phyloP scores from a whole-genome alignment of 2,797 vertebrate genomes.

The Mus minutoides region DNA sequence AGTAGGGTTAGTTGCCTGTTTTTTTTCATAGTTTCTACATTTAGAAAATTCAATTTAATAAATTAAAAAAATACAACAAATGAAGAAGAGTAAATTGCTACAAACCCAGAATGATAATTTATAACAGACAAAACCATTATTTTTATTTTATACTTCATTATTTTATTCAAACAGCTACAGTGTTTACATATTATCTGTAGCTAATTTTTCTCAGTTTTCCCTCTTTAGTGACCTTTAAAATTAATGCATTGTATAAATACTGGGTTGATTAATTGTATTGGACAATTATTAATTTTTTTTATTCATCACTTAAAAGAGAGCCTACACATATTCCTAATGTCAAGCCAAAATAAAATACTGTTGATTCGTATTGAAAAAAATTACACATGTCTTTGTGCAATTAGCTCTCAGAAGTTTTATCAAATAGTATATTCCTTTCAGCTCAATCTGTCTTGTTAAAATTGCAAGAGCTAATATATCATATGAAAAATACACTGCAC shows the following conservation, averaged over 20 bases:
- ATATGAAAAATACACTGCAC: slow-evolving; percentile 50
- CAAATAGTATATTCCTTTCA: background rate
- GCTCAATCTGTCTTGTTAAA: slow-evolving; percentile 60
- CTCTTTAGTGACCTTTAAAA: background rate
- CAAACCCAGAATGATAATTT: background rate
- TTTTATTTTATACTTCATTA: background rate
- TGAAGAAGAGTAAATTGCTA: background rate
- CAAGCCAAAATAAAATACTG: background rate
- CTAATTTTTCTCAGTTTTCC: background rate
- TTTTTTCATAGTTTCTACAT: background rate
- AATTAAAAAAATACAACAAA: background rate
- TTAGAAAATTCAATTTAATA: background rate
- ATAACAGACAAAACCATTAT: background rate
- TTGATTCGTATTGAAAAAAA: background rate
- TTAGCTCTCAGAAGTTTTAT: slow-evolving; percentile 41
- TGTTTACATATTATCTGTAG: background rate
- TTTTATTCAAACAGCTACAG: background rate
- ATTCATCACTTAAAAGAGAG: background rate
- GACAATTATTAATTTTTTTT: background rate
- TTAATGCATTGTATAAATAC: background rate
- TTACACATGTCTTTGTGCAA: background rate
- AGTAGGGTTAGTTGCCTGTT: background rate
- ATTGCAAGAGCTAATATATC: slow-evolving; percentile 47
- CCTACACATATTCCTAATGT: background rate
- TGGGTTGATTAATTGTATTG: background rate